Evolutionary conservation across 2,888 invertebrate species (phyloP).

Genomic region (Steinernema carpocapsae): DNA sequence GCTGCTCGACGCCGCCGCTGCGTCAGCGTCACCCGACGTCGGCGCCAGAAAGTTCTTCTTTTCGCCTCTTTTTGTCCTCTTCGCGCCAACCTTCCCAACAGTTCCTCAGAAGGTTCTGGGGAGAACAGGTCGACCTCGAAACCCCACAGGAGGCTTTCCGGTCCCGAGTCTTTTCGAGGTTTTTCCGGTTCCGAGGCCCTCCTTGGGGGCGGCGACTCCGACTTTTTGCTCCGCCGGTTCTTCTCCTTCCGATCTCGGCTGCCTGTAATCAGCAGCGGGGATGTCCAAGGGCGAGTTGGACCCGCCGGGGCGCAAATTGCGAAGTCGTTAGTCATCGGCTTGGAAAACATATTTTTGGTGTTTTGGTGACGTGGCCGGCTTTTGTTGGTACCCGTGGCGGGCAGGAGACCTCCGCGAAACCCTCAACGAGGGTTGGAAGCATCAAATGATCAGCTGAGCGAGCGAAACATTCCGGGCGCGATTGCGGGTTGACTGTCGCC

Average conservation of each 20-base stretch:
- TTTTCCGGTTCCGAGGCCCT: no score
- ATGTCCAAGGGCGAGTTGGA: neutral
- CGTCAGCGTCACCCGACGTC: slow-evolving; percentile 22
- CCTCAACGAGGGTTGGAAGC: neutral
- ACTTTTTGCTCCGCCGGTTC: neutral
- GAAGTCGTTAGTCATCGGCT: slow-evolving; percentile 31
- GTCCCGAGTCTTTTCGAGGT: no score
- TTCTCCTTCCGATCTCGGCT: no score
- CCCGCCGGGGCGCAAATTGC: slow-evolving; percentile 11
- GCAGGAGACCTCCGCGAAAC: slow-evolving; percentile 6
- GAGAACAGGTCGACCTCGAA: no score
- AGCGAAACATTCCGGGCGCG: slow-evolving; percentile 23
- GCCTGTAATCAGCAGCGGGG: neutral
- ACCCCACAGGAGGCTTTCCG: no score
- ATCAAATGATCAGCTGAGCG: slow-evolving; percentile 28
- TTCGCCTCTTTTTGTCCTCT: slow-evolving; percentile 23
- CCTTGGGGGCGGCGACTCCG: no score
- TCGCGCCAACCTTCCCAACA: slow-evolving; percentile 25
- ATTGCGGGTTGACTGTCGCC: neutral
- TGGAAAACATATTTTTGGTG: slow-evolving; percentile 34
- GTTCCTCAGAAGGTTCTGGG: no score
- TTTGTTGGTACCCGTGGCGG: neutral
- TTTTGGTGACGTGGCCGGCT: neutral
- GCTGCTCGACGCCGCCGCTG: slow-evolving; percentile 12
- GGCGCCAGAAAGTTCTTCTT: no score